These are phyloP conservation scores for Temnothorax ravouxi DNA, from an alignment of 2,888 invertebrate genomes.

Conservation along the genomic window DNA sequence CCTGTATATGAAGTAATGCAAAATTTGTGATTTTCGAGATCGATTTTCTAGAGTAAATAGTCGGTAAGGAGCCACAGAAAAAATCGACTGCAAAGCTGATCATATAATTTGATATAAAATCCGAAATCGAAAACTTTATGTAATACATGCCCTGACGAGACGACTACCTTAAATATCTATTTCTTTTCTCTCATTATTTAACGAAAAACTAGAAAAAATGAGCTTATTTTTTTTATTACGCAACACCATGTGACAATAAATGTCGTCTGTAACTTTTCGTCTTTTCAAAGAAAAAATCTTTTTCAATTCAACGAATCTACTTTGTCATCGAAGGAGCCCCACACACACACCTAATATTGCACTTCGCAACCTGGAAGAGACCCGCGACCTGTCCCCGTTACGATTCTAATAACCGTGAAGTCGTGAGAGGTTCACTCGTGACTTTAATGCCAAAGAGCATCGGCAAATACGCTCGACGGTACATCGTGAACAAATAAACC, in stretches of 20 bases:
- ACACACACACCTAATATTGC: neutral
- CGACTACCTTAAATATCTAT: neutral
- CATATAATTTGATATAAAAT: too few species aligned
- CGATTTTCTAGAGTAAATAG: too few species aligned
- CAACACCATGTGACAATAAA: neutral
- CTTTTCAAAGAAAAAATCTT: neutral
- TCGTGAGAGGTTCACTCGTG: constrained; percentile 80
- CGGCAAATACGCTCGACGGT: constrained; percentile 43
- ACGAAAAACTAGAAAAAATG: neutral
- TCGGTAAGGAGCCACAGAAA: too few species aligned
- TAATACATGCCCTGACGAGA: too few species aligned
- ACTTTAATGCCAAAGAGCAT: constrained; percentile 76
- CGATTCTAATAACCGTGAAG: constrained; percentile 78
- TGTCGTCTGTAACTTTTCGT: neutral
- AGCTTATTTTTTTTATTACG: neutral
- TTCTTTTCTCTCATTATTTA: neutral
- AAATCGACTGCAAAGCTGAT: too few species aligned
- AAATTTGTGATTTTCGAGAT: too few species aligned
- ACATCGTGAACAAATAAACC: constrained; percentile 30
- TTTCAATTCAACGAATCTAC: neutral
- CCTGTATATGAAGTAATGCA: too few species aligned
- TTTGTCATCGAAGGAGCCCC: constrained; percentile 15
- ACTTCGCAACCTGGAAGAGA: constrained; percentile 58
- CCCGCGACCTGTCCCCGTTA: constrained; percentile 65
- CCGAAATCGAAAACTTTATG: too few species aligned